These are phyloP conservation scores for Eumeta japonica DNA, from an alignment of 1,140 invertebrate species.

Conservation along the genomic window DNA sequence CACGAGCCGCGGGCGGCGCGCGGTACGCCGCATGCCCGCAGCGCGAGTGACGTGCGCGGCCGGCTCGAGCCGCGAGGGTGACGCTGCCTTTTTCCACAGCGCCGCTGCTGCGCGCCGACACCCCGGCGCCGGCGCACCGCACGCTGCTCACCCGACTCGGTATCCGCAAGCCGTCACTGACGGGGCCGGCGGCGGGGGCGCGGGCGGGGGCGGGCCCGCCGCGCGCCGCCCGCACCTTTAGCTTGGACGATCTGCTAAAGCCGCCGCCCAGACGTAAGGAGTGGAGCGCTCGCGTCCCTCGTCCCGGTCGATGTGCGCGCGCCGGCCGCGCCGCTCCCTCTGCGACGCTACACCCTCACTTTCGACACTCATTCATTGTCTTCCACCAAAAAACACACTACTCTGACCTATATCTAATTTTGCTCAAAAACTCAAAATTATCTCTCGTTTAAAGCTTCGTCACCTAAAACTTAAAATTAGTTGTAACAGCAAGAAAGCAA, in stretches of 20 bases:
- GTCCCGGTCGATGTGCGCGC: slow-evolving; percentile 1
- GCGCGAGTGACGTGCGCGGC: slow-evolving; percentile 22
- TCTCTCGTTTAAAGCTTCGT: too few species aligned
- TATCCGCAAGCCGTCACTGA: slow-evolving; percentile 77
- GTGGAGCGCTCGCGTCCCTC: slow-evolving; percentile 22
- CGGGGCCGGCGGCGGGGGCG: slow-evolving; percentile 69
- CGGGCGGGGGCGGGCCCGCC: slow-evolving; percentile 64
- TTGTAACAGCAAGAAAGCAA: too few species aligned
- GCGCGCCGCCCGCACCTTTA: slow-evolving; percentile 70
- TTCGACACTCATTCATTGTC: background rate
- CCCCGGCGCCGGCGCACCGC: slow-evolving; percentile 54
- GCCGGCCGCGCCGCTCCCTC: slow-evolving; percentile 9
- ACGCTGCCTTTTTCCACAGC: slow-evolving; percentile 42
- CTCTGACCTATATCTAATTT: too few species aligned
- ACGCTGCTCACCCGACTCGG: slow-evolving; percentile 73
- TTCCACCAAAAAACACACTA: too few species aligned
- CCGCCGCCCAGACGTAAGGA: slow-evolving; percentile 71
- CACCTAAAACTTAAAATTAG: slow-evolving; percentile 1
- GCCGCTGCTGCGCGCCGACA: slow-evolving; percentile 24
- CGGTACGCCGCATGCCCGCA: slow-evolving; percentile 38
- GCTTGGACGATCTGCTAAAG: slow-evolving; percentile 79
- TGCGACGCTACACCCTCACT: background rate
- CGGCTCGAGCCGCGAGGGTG: slow-evolving; percentile 14
- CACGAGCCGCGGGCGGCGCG: too few species aligned
- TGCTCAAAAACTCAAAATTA: too few species aligned